Conservation (phyloP, 1,140 invertebrate genomes). For the Macrotrachela quadricornifera region DNA sequence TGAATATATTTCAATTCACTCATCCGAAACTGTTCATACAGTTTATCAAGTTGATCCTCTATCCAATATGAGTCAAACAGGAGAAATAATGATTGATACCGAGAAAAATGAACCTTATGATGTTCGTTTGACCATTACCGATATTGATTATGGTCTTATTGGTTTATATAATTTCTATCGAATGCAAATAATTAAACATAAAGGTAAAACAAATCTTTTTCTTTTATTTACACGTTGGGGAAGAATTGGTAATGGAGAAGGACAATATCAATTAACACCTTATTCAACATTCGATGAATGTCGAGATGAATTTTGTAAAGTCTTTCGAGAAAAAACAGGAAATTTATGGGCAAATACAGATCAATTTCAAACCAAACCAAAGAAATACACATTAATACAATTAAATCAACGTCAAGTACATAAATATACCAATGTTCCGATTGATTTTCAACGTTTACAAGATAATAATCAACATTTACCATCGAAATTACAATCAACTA, state of each 20-base stretch:
- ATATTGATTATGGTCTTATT: slow-evolving; percentile 25
- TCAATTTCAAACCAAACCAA: slow-evolving; percentile 18
- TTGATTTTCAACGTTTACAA: neutral
- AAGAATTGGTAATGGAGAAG: slow-evolving; percentile 32
- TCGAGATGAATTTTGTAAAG: slow-evolving; percentile 34
- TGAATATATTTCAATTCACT: no score
- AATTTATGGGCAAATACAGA: slow-evolving; percentile 32
- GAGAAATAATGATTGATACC: no score
- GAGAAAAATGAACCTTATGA: no score
- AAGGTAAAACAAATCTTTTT: slow-evolving; percentile 31
- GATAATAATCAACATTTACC: neutral
- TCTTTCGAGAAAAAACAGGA: slow-evolving; percentile 35
- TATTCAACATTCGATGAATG: slow-evolving; percentile 28
- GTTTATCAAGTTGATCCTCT: no score
- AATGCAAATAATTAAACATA: slow-evolving; percentile 33
- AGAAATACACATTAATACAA: slow-evolving; percentile 33
- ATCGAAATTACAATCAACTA: neutral
- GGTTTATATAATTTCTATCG: slow-evolving; percentile 38
- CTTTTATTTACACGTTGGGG: slow-evolving; percentile 37
- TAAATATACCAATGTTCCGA: slow-evolving; percentile 1
- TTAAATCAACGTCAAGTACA: slow-evolving; percentile 10
- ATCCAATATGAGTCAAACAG: no score
- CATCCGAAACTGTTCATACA: no score
- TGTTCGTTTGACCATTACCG: slow-evolving; percentile 33
- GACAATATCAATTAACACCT: slow-evolving; percentile 34